Conservation (phyloP, 23 tunicate genomes). For the Clavelina lepadiformis region DNA sequence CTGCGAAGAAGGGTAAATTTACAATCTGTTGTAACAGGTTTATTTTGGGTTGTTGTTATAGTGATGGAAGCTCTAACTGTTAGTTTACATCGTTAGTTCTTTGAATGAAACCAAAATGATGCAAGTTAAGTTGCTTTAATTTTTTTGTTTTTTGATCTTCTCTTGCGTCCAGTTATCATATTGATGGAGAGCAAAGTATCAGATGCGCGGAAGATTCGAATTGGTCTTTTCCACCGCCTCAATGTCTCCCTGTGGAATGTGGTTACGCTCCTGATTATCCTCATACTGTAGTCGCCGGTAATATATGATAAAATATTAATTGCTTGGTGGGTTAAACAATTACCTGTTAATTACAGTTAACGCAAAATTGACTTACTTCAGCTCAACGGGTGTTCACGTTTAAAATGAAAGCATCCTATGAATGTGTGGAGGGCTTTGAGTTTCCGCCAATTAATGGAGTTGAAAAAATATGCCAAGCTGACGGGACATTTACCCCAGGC, state of each 20-base stretch:
- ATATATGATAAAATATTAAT: no score
- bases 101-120: no score
- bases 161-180: conserved; percentile 19
- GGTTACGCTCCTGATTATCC: conserved; percentile 47
- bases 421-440: conserved; percentile 30
- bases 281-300: conserved; percentile 29
- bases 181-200: conserved; percentile 14
- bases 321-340: no score
- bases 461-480: conserved; percentile 21
- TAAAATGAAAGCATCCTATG: conserved; percentile 15
- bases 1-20: conserved; percentile 59
- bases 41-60: no score
- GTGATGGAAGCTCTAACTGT: no score
- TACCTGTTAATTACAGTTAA: no score
- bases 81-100: no score
- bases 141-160: not conserved
- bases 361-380: no score
- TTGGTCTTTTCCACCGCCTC: conserved; percentile 53
- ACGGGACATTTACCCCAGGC: conserved; percentile 21
- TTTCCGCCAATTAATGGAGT: conserved; percentile 5
- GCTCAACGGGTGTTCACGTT: conserved; percentile 6
- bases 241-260: conserved; percentile 54
- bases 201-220: conserved; percentile 31
- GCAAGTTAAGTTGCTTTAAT: conserved; percentile 1
- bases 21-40: no score